A percentile compares a stretch with the other conserved stretches of the same genome.
Conservation (phyloP, 2,888 invertebrate species). For the Leuctra nigra region DNA sequence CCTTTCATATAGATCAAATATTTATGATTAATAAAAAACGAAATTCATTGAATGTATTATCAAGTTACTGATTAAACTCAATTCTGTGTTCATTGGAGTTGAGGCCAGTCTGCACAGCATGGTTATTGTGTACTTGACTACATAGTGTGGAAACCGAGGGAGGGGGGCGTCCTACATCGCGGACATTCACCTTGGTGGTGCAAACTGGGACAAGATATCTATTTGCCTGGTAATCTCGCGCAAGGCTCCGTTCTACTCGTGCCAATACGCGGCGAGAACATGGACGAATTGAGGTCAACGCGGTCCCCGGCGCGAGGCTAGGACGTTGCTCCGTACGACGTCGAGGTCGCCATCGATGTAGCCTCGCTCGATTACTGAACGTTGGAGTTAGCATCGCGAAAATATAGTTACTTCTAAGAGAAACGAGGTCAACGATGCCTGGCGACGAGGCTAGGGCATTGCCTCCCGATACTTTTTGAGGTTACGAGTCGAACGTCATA, state of each 20-base stretch:
- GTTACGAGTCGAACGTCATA: constrained; percentile 35
- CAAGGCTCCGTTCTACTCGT: constrained; percentile 3
- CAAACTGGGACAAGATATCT: constrained; percentile 28
- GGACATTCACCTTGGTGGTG: constrained; percentile 38
- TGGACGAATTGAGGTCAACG: constrained; percentile 20
- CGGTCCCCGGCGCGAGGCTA: constrained; percentile 24
- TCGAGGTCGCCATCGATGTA: constrained; percentile 37
- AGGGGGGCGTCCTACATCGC: constrained; percentile 28
- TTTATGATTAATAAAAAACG: no score
- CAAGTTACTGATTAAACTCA: not conserved
- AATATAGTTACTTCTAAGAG: constrained; percentile 14
- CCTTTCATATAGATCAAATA: no score
- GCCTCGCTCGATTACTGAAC: constrained; percentile 30
- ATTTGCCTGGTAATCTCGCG: constrained; percentile 19
- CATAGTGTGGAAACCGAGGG: not conserved
- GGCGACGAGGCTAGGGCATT: constrained; percentile 42
- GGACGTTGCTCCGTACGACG: constrained; percentile 31
- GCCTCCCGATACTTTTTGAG: constrained; percentile 43
- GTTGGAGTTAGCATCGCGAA: constrained; percentile 9
- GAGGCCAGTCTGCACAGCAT: not conserved
- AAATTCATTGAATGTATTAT: not conserved
- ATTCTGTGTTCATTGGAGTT: not conserved
- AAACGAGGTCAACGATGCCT: constrained; percentile 42
- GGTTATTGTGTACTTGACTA: constrained; percentile 9
- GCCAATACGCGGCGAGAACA: constrained; percentile 6